Percentiles rank a stretch among this genome's conserved stretches.
Conservation (phyloP, 1,140 invertebrate species). For the Dolichoris vasculosae region DNA sequence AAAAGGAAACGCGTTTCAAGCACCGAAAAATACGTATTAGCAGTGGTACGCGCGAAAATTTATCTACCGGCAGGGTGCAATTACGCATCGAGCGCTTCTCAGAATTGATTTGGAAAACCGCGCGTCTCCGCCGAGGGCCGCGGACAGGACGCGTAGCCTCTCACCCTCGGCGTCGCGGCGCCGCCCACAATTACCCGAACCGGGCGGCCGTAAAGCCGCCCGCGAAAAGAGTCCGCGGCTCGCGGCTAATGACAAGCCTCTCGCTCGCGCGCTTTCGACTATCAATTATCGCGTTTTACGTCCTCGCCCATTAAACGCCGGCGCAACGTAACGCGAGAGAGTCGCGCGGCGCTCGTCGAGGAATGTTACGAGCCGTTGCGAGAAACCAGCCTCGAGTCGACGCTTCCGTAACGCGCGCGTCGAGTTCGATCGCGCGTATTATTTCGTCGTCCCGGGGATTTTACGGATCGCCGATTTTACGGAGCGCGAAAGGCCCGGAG, state of each 20-base stretch:
- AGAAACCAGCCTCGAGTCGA: slow-evolving; percentile 3
- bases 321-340: not conserved
- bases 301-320: slow-evolving; percentile 50
- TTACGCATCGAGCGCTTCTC: not conserved
- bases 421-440: not conserved
- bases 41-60: not conserved
- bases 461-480: not conserved
- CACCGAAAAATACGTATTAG: not conserved
- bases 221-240: slow-evolving; percentile 58
- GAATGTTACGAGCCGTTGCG: slow-evolving; percentile 40
- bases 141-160: not conserved
- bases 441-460: not conserved
- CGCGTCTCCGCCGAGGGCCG: not conserved
- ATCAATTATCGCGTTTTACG: slow-evolving; percentile 65
- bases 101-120: slow-evolving; percentile 29
- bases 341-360: slow-evolving; percentile 8
- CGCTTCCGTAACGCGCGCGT: slow-evolving; percentile 15
- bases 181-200: not conserved
- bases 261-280: slow-evolving; percentile 55
- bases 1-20: not conserved
- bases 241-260: slow-evolving; percentile 62
- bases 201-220: slow-evolving; percentile 15
- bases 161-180: not conserved
- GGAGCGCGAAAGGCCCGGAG: not conserved
- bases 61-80: not conserved